phyloP scores from a whole-genome alignment of 2,113 vertebrate genomes.

The Rhynchopsitta pachyrhyncha region DNA sequence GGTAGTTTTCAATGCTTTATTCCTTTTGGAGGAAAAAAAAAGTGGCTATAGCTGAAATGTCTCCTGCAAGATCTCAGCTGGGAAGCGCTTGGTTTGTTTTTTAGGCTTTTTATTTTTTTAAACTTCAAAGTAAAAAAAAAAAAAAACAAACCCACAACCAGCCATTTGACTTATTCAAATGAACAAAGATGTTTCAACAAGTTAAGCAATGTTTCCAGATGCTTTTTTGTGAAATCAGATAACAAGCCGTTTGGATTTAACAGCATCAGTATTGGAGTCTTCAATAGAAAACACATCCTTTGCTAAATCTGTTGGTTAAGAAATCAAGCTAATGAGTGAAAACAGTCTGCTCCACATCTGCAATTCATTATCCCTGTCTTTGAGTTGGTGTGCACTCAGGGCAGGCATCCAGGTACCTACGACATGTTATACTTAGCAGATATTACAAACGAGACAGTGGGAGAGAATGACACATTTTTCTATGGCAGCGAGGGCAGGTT shows the following conservation, averaged over 20 bases:
- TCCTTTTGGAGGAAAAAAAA: background rate
- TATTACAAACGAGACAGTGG: background rate
- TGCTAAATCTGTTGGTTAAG: conserved; percentile 47
- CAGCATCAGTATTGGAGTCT: background rate
- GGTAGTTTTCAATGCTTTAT: background rate
- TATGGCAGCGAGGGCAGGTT: background rate
- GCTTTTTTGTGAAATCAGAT: conserved; percentile 40
- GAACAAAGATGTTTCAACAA: conserved; percentile 53
- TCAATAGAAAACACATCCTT: conserved; percentile 36
- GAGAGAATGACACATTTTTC: conserved; percentile 20
- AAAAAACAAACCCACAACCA: background rate
- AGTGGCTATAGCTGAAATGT: background rate
- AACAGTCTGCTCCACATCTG: conserved; percentile 54
- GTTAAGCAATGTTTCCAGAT: conserved; percentile 55
- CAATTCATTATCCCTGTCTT: conserved; percentile 45
- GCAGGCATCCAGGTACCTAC: conserved; percentile 51
- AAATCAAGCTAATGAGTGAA: conserved; percentile 61
- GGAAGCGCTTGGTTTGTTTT: conserved; percentile 13
- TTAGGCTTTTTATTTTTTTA: background rate
- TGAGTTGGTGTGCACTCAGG: background rate
- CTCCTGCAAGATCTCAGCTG: conserved; percentile 5
- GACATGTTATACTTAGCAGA: conserved; percentile 27
- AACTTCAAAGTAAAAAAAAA: background rate
- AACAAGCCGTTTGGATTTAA: conserved; percentile 36
- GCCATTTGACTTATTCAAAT: conserved; percentile 27